A percentile compares a stretch with the other conserved stretches of the same genome.
phyloP scores from a whole-genome alignment of 1,140 invertebrate genomes.

The Agraylea sexmaculata region DNA sequence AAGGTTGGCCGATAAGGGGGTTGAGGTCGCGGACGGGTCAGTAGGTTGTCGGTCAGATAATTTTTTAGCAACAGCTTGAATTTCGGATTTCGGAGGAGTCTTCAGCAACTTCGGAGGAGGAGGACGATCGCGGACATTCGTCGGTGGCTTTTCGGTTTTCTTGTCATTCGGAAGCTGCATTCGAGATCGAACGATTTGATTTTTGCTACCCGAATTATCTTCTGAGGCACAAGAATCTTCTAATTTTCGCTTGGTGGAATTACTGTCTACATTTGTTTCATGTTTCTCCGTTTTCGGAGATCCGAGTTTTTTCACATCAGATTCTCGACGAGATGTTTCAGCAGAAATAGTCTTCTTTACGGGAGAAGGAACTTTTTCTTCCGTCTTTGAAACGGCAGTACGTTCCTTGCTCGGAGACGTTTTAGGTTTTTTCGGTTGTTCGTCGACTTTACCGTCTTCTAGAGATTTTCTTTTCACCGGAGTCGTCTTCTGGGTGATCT shows the following conservation, averaged over 20 bases:
- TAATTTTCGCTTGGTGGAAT: too few relatives aligned
- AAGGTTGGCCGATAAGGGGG: not conserved
- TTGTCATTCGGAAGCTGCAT: too few relatives aligned
- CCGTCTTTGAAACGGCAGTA: not conserved
- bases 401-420: conserved; percentile 9
- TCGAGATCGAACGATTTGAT: too few relatives aligned
- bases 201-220: too few relatives aligned
- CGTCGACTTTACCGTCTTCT: not conserved
- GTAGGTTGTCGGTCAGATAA: not conserved
- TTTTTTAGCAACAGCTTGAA: not conserved
- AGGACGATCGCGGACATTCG: too few relatives aligned
- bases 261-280: too few relatives aligned
- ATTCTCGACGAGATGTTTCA: not conserved
- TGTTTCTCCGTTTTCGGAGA: not conserved
- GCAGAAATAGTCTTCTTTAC: conserved; percentile 6
- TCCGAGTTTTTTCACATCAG: not conserved
- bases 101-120: conserved; percentile 1
- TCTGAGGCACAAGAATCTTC: too few relatives aligned
- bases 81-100: conserved; percentile 8
- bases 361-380: conserved; percentile 6
- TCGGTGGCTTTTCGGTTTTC: too few relatives aligned
- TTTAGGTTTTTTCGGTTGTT: conserved; percentile 13
- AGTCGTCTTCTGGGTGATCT: conserved; percentile 1
- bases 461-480: conserved; percentile 16
- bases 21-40: not conserved